These are phyloP conservation scores for Microctenopoma stevenorrisi DNA, from an alignment of 2,797 vertebrate species.

Conservation along the genomic window DNA sequence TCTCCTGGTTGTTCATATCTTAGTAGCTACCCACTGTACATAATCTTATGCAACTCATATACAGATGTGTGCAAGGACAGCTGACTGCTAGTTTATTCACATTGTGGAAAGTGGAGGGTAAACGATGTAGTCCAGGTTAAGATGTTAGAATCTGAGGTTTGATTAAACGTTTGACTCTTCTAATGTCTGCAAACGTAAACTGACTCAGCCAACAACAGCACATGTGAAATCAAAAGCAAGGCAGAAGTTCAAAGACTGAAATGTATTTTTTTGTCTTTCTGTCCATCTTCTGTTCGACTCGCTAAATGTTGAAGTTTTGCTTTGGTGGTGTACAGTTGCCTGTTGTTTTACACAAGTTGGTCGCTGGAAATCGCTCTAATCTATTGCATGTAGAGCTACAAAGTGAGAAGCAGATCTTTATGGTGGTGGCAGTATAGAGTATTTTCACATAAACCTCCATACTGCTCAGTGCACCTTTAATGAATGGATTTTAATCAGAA, in stretches of 20 bases:
- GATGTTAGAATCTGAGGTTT: constrained; percentile 7
- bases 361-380: background rate
- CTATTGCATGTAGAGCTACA: background rate
- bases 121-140: constrained; percentile 16
- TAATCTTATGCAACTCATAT: constrained; percentile 66
- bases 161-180: constrained; percentile 6
- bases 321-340: constrained; percentile 11
- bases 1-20: constrained; percentile 29
- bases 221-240: constrained; percentile 13
- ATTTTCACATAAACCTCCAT: constrained; percentile 11
- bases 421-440: background rate
- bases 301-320: background rate
- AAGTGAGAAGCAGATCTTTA: constrained; percentile 15
- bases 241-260: constrained; percentile 15
- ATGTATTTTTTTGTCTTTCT: constrained; percentile 16
- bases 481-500: constrained; percentile 3
- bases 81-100: background rate
- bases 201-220: constrained; percentile 41
- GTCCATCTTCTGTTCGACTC: background rate
- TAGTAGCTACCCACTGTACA: constrained; percentile 50
- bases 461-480: constrained; percentile 14
- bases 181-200: constrained; percentile 19
- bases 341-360: constrained; percentile 5
- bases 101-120: constrained; percentile 4
- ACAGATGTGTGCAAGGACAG: constrained; percentile 26